Base-by-base conservation (phyloP, 2,797 vertebrate genomes). In the Mastacembelus armatus region DNA sequence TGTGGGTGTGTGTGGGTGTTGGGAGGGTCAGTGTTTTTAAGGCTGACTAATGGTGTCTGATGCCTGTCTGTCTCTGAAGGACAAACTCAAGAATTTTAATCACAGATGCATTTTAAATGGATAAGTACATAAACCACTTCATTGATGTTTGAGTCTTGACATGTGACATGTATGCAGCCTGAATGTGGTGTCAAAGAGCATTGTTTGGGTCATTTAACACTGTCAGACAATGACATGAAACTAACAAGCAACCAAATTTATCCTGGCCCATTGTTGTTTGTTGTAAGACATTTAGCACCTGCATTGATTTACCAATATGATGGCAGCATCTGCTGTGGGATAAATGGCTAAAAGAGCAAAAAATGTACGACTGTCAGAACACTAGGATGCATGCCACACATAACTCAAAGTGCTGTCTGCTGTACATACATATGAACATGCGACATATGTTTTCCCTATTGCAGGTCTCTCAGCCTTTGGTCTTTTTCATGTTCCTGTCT, bases 401-500 rank as follows among this genome's bases (percentile, higher is more conserved):
- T 66, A 77, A 70, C 48, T 69, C 71, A 51, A 15, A 2, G 4
- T 54, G 47, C 47, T 12, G 62, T 55, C 68, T 65, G 60, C 63
- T 75, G 38, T 52, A 47, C 72, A 66, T 51, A 50, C 64, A 70
- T 67, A 70, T 35, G 21, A 66, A 68, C 63, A 72, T 57, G 18
- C 66, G 65, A 70, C 86, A 80, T 69, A 66, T 86, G 75, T 70
- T 80, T 76, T 73, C 58, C 42, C 52, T 44, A 66, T 52, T 49
- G 64, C 65, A 44, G 60, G 74, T 78, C 77, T 78, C 65, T n/a
- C 29, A 44, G 67, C 59, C 76, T 54, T 52, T 81, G 84, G 72
- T 80, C 81, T 88, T 86, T 85, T 88, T 88, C 87, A 84, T 85
- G 81, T 74, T 81, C 29, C 71, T 55, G 69, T 66, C 79, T 49